These are phyloP conservation scores for Listronotus oregonensis DNA, from an alignment of 1,140 invertebrate species.

Conservation along the genomic window DNA sequence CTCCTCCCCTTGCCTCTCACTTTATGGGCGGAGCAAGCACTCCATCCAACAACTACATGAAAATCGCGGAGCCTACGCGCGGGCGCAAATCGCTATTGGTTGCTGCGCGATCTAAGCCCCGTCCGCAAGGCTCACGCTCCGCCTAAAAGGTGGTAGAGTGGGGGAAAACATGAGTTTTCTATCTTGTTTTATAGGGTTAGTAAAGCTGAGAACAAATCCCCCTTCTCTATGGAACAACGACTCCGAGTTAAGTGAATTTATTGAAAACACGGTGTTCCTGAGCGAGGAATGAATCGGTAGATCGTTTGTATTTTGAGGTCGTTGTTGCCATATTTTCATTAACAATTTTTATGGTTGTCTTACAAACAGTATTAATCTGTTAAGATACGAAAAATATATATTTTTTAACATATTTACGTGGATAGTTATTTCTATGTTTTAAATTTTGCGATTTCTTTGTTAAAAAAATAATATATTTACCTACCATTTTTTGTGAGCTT, in stretches of 20 bases:
- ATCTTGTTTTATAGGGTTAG: slow-evolving; percentile 56
- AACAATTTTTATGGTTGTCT: background rate
- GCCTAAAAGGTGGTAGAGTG: slow-evolving; percentile 31
- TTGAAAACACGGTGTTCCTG: slow-evolving; percentile 58
- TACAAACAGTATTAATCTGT: no score
- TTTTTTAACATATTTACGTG: no score
- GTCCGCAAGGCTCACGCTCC: slow-evolving; percentile 15
- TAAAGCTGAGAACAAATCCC: slow-evolving; percentile 56
- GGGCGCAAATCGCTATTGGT: slow-evolving; percentile 37
- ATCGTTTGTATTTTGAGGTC: slow-evolving; percentile 56
- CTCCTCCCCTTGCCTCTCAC: slow-evolving; percentile 42
- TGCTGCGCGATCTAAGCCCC: slow-evolving; percentile 39
- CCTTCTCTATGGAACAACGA: slow-evolving; percentile 54
- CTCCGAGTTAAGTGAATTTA: slow-evolving; percentile 56
- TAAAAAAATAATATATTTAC: no score
- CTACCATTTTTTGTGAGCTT: no score
- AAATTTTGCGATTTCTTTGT: no score
- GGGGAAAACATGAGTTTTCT: slow-evolving; percentile 49
- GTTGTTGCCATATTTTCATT: slow-evolving; percentile 23
- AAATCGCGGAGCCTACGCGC: slow-evolving; percentile 44
- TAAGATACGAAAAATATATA: no score
- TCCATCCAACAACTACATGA: slow-evolving; percentile 49
- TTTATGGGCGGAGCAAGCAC: slow-evolving; percentile 43
- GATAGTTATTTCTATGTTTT: no score
- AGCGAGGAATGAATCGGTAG: slow-evolving; percentile 54